Evolutionary conservation across 2,797 vertebrate species (phyloP).

Genomic region (Myiothlypis chrysogaster): DNA sequence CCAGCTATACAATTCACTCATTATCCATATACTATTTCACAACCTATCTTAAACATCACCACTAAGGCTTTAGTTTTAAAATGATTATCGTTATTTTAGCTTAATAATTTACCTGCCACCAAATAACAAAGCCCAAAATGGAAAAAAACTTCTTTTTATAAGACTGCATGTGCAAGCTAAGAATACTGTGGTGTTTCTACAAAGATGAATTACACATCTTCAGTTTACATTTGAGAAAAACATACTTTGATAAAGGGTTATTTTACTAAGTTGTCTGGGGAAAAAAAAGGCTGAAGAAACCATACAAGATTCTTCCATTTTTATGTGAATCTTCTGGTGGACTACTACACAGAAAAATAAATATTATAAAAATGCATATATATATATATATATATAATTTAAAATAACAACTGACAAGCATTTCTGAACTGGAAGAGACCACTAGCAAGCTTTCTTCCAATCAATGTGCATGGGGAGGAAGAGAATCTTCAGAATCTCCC

Average conservation of each 20-base stretch:
- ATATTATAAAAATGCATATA: background rate
- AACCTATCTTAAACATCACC: background rate
- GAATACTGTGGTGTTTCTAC: background rate
- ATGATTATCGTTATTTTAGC: background rate
- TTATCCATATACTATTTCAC: background rate
- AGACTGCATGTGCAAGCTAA: background rate
- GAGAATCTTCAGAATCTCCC: background rate
- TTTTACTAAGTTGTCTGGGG: background rate
- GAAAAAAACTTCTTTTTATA: background rate
- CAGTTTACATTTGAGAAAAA: background rate
- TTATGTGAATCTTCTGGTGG: background rate
- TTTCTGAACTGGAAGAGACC: background rate
- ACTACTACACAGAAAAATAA: background rate
- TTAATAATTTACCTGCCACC: background rate
- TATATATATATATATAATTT: background rate
- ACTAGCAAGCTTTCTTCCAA: background rate
- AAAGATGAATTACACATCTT: background rate
- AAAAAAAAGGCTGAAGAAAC: background rate
- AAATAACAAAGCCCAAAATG: background rate
- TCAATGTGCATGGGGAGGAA: accelerated
- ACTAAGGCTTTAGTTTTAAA: background rate
- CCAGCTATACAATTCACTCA: background rate
- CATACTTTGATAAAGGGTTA: background rate
- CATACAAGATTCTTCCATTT: background rate
- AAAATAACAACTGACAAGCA: background rate